Evolutionary conservation across 2,888 invertebrate species (phyloP).

Genomic region (Pyrrhia umbra): DNA sequence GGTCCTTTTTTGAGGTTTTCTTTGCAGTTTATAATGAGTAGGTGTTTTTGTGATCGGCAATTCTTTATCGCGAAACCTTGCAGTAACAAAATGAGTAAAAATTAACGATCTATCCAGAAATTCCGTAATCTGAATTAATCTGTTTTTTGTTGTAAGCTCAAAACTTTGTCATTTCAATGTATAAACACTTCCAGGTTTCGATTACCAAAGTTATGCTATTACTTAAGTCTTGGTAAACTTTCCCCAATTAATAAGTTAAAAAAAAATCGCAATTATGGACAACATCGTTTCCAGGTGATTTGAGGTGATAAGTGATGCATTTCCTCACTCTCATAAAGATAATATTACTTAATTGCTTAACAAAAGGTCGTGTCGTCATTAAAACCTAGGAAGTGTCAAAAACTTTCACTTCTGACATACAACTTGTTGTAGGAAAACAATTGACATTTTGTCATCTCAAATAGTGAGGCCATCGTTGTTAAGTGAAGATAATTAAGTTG

Average conservation of each 20-base stretch:
- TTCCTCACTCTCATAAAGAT: not conserved
- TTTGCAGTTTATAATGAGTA: not conserved
- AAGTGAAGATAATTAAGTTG: not conserved
- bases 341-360: constrained; percentile 4
- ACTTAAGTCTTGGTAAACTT: too few relatives aligned
- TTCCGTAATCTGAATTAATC: too few relatives aligned
- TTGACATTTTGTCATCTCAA: constrained; percentile 17
- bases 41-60: too few relatives aligned
- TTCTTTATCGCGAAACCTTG: too few relatives aligned
- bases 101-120: too few relatives aligned
- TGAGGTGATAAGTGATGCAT: not conserved
- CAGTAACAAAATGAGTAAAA: too few relatives aligned
- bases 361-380: constrained; percentile 1
- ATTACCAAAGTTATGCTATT: too few relatives aligned
- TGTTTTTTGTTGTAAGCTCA: too few relatives aligned
- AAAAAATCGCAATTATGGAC: not conserved
- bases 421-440: not conserved
- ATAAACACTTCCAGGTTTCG: too few relatives aligned
- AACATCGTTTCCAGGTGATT: not conserved
- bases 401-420: constrained; percentile 34
- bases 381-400: not conserved
- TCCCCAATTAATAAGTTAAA: not conserved
- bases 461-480: not conserved
- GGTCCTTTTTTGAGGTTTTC: not conserved
- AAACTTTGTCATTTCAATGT: too few relatives aligned